These are phyloP conservation scores for Harpegnathos saltator DNA, from an alignment of 1,140 invertebrate genomes.

Conservation along the genomic window DNA sequence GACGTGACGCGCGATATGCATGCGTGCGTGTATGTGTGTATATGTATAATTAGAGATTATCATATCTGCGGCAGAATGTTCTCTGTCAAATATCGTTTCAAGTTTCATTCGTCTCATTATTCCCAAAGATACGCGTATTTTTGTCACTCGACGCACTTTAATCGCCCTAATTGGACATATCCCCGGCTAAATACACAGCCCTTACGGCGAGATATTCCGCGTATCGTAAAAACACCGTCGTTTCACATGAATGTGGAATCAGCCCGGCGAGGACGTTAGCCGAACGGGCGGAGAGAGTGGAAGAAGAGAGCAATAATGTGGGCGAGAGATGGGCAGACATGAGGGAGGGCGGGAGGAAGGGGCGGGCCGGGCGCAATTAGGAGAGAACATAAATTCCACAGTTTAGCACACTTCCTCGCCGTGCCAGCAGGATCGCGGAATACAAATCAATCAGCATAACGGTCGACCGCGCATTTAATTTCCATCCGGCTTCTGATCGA, in stretches of 20 bases:
- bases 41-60: too few species aligned
- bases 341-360: constrained; percentile 52
- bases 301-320: constrained; percentile 24
- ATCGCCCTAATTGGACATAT: constrained; percentile 51
- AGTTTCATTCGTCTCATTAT: background rate
- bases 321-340: constrained; percentile 23
- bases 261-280: constrained; percentile 41
- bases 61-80: too few species aligned
- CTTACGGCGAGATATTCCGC: background rate
- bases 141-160: constrained; percentile 26
- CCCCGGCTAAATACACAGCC: background rate
- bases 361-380: constrained; percentile 80
- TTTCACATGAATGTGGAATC: constrained; percentile 43
- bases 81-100: too few species aligned
- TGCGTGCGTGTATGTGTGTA: too few species aligned
- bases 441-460: constrained; percentile 86
- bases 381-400: constrained; percentile 85
- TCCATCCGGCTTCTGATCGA: constrained; percentile 81
- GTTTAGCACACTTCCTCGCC: constrained; percentile 84
- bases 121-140: background rate
- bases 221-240: constrained; percentile 31
- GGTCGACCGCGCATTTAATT: constrained; percentile 85
- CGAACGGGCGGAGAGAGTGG: constrained; percentile 18
- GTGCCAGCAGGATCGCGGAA: constrained; percentile 81
- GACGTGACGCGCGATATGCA: too few species aligned